Evolutionary conservation across 2,113 vertebrate genomes (phyloP).

Genomic region (Rhabdomys dilectus): DNA sequence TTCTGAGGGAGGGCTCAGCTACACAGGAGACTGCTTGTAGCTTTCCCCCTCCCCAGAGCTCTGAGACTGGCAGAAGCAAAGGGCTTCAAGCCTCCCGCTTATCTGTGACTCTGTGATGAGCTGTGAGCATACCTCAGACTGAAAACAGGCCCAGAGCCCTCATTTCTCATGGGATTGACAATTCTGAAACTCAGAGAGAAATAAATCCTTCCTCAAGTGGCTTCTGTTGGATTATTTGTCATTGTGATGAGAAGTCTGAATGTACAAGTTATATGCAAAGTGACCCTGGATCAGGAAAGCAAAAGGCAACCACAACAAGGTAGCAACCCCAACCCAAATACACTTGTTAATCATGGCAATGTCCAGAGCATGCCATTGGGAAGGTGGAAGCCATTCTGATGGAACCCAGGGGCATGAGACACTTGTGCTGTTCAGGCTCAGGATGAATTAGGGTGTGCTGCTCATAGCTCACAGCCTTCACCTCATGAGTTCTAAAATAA

Average conservation of each 20-base stretch:
- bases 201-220: background rate
- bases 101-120: background rate
- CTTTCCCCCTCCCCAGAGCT: background rate
- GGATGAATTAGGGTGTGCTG: fast-evolving
- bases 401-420: fast-evolving
- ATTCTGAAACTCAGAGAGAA: background rate
- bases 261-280: background rate
- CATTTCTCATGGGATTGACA: background rate
- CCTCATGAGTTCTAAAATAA: background rate
- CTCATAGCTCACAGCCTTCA: too few species aligned
- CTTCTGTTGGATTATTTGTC: background rate
- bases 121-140: background rate
- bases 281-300: background rate
- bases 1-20: background rate
- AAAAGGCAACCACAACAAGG: background rate
- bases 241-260: background rate
- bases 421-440: background rate
- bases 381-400: fast-evolving
- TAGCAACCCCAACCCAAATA: background rate
- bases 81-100: background rate
- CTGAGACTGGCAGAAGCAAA: background rate
- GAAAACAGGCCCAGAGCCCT: background rate
- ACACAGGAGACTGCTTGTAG: background rate
- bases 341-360: too few species aligned
- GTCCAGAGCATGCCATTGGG: background rate